phyloP scores from a whole-genome alignment of 1,140 invertebrate species.

The Tribolium castaneum region DNA sequence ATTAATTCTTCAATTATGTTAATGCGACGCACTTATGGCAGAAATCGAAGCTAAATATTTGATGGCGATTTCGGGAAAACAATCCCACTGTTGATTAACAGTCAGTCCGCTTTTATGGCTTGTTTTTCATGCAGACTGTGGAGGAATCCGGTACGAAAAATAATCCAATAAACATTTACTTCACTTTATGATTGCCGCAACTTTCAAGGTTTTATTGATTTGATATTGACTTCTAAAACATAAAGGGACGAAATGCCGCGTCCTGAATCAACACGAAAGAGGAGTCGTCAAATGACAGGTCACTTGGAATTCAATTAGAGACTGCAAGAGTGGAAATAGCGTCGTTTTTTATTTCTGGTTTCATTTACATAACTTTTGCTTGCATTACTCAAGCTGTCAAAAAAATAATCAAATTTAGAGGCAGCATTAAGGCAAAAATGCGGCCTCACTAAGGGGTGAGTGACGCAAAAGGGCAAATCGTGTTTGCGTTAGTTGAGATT shows the following conservation, averaged over 20 bases:
- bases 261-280: background rate
- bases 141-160: background rate
- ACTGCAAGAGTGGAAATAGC: background rate
- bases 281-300: background rate
- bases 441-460: too few relatives aligned
- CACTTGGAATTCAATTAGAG: background rate
- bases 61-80: background rate
- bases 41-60: background rate
- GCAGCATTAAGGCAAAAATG: too few relatives aligned
- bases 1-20: background rate
- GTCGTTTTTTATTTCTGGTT: background rate
- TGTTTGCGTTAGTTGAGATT: background rate
- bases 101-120: background rate
- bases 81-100: background rate
- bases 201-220: background rate
- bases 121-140: background rate
- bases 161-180: constrained; percentile 10
- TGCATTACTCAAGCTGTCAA: too few relatives aligned
- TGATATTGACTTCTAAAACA: background rate
- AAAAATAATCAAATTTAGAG: too few relatives aligned
- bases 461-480: background rate
- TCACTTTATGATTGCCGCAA: background rate
- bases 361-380: background rate
- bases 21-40: background rate
- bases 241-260: background rate